Evolutionary conservation across 1,140 invertebrate species (phyloP).

Genomic region (Leptopilina boulardi): DNA sequence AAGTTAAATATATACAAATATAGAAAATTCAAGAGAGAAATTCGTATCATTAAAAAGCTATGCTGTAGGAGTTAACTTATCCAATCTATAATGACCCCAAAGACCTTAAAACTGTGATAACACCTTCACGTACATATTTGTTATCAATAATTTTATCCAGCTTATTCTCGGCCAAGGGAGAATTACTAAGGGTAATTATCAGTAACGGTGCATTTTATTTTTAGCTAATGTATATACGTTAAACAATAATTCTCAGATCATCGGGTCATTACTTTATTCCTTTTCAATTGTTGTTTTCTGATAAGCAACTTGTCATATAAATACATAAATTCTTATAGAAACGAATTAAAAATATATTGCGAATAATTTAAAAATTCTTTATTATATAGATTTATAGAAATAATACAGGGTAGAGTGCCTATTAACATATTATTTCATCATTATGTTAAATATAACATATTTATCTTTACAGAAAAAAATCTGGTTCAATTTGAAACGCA

Average conservation of each 20-base stretch:
- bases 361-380: not conserved
- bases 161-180: conserved; percentile 42
- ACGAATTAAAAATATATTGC: not conserved
- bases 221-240: not conserved
- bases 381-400: too few relatives aligned
- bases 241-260: conserved; percentile 29
- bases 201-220: conserved; percentile 15
- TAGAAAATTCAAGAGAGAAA: conserved; percentile 2
- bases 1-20: not conserved
- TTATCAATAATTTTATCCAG: conserved; percentile 48
- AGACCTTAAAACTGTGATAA: conserved; percentile 44
- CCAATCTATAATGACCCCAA: conserved; percentile 47
- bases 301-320: not conserved
- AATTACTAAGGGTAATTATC: conserved; percentile 19
- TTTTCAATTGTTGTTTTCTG: conserved; percentile 26
- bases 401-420: too few relatives aligned
- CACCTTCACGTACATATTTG: conserved; percentile 45
- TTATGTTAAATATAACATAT: too few relatives aligned
- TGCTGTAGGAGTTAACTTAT: conserved; percentile 36
- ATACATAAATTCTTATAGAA: not conserved
- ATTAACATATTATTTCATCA: too few relatives aligned
- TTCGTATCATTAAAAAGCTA: not conserved
- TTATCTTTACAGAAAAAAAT: too few relatives aligned
- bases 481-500: too few relatives aligned
- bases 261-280: conserved; percentile 29